Evolutionary conservation across 2,888 invertebrate genomes (phyloP), one percentile per base, ranked within the genome.

Genomic region (Caenorhabditis doughertyi): DNA sequence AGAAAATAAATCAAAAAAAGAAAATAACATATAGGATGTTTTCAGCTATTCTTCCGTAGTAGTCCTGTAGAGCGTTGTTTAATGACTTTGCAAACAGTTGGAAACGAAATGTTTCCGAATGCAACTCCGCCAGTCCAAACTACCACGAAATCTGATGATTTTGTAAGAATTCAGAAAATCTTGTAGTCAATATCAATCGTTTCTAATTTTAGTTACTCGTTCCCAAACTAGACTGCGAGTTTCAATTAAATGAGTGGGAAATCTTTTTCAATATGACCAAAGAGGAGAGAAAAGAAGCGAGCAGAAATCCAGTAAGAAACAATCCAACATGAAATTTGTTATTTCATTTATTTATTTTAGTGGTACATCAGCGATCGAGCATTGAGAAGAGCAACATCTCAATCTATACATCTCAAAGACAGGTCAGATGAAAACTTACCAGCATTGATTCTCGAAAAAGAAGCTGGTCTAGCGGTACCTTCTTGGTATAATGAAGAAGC

Each of bases 401-500:
- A 72, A 23, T 65, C 77, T 9, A n/a, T 16, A 23, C 35, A 32
- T 29, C 44, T 82, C 21, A n/a, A 47, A 25, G 44, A 68, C 13
- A 67, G 49, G 56, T 25, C 44, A 3, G 8, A 49, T 2, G 39
- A 49, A 3, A 58, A 72, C 23, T 60, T 82, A 21, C 64, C 82
- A 0, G 65, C 82, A n/a, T 44, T 82, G 44, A 60, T 82, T 55
- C 9, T 82, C 5, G 82, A 82, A 71, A 84, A 81, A 74, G 72
- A 76, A 32, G 70, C 72, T 2, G 85, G 85, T 11, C 55, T 85
- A 4, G 85, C 83, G 4, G 85, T 85, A 44, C 84, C 85, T 7
- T 55, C 79, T 4, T 85, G 85, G 85, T 85, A 81, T 56, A 73
- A 84, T 49, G 83, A 80, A 9, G 53, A 60, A 13, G 85, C 84